phyloP scores from a whole-genome alignment of 2,797 vertebrate species.

The Crossoptilon crossoptilon region DNA sequence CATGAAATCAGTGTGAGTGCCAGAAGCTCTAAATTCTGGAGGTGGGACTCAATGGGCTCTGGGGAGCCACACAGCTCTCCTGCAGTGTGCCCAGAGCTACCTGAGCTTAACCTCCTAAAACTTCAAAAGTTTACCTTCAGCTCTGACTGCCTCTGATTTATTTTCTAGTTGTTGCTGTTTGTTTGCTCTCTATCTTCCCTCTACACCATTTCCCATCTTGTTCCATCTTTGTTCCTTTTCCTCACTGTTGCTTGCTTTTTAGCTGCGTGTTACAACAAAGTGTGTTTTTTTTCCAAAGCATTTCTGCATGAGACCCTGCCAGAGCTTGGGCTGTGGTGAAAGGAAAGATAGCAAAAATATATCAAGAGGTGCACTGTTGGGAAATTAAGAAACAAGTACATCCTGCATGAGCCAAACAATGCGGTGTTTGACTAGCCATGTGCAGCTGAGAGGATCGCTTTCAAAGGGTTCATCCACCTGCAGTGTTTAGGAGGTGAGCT shows the following conservation, averaged over 20 bases:
- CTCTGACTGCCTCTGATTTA: conserved; percentile 15
- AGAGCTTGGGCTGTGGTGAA: background rate
- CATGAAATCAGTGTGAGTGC: conserved; percentile 4
- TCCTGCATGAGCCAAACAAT: conserved; percentile 26
- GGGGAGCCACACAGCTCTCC: background rate
- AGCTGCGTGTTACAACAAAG: background rate
- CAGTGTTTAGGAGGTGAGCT: background rate
- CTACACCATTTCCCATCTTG: background rate
- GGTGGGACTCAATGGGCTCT: background rate
- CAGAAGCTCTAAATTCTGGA: background rate
- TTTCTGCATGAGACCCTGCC: background rate
- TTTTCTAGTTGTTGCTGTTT: background rate
- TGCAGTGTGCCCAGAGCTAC: conserved; percentile 16
- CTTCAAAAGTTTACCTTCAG: background rate
- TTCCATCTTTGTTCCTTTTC: background rate
- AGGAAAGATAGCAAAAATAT: background rate
- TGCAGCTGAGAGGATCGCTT: conserved; percentile 15
- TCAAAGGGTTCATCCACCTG: conserved; percentile 10
- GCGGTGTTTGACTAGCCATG: conserved; percentile 23
- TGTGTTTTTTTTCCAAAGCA: background rate
- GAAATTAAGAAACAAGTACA: background rate
- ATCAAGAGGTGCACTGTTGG: background rate
- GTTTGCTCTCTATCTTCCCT: conserved; percentile 18
- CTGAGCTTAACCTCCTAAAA: conserved; percentile 8
- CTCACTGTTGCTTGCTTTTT: conserved; percentile 9